Percentiles rank a stretch among this genome's conserved stretches.
phyloP scores from a whole-genome alignment of 1,140 invertebrate species.

The Colletes gigas region DNA sequence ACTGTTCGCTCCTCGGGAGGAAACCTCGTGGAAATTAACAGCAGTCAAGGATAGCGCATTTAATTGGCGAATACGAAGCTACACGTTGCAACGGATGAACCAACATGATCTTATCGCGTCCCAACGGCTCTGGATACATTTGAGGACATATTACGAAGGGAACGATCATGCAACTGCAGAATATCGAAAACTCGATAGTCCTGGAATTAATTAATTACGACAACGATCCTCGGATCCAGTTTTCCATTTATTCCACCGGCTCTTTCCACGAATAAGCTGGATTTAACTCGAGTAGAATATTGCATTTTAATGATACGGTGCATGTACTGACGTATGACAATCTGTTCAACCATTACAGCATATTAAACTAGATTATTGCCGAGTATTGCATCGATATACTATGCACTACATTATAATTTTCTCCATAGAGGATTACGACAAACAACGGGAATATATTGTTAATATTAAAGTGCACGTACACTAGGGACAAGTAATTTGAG shows the following conservation, averaged over 20 bases:
- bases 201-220: not conserved
- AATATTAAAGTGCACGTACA: not conserved
- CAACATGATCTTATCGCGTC: constrained; percentile 29
- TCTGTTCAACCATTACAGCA: not conserved
- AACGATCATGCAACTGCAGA: not conserved
- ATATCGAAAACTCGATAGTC: not conserved
- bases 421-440: not conserved
- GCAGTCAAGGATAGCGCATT: constrained; percentile 10
- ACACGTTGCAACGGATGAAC: constrained; percentile 12
- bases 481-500: too few relatives aligned
- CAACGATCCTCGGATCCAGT: not conserved
- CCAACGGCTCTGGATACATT: not conserved
- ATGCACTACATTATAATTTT: not conserved
- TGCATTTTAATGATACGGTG: not conserved
- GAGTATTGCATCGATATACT: not conserved
- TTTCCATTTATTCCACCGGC: not conserved
- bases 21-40: constrained; percentile 46
- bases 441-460: not conserved
- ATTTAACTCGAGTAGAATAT: not conserved
- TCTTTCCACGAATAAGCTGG: not conserved
- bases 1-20: not conserved
- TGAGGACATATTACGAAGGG: not conserved
- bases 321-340: not conserved
- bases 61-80: constrained; percentile 47
- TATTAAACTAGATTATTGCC: too few relatives aligned